A percentile compares a stretch with the other conserved stretches of the same genome.
Conservation (phyloP, 1,140 invertebrate genomes). For the Neotoxoptera formosana region DNA sequence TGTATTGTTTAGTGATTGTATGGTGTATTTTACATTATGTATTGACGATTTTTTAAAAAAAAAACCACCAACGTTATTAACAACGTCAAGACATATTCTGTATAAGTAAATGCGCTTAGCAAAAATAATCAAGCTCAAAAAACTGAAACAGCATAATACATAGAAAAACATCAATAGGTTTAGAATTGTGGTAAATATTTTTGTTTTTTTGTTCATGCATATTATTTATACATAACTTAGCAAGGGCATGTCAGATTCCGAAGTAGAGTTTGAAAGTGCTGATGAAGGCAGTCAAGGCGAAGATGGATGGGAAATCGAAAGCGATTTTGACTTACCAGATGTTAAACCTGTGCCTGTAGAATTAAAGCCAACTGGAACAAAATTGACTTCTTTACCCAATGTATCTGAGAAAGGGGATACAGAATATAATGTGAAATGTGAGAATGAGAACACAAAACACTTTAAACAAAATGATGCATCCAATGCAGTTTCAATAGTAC, state of each 20-base stretch:
- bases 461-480: not conserved
- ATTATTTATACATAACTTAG: not conserved
- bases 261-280: conserved; percentile 48
- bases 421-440: not conserved
- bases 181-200: not conserved
- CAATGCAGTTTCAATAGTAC: not conserved
- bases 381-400: not conserved
- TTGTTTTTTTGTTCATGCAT: not conserved
- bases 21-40: too few species aligned
- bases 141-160: not conserved
- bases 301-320: conserved; percentile 42
- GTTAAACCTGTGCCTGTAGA: not conserved
- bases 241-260: conserved; percentile 37
- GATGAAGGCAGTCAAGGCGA: conserved; percentile 25
- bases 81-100: not conserved
- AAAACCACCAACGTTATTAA: too few species aligned
- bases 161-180: not conserved
- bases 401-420: not conserved
- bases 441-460: not conserved
- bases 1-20: too few species aligned
- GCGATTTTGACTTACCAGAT: conserved; percentile 36
- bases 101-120: not conserved
- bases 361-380: not conserved
- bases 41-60: too few species aligned
- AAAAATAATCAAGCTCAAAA: not conserved